Percentiles rank a stretch among this genome's conserved stretches.
Conservation (phyloP, 2,113 vertebrate genomes). For the Dendrocopos noguchii region DNA sequence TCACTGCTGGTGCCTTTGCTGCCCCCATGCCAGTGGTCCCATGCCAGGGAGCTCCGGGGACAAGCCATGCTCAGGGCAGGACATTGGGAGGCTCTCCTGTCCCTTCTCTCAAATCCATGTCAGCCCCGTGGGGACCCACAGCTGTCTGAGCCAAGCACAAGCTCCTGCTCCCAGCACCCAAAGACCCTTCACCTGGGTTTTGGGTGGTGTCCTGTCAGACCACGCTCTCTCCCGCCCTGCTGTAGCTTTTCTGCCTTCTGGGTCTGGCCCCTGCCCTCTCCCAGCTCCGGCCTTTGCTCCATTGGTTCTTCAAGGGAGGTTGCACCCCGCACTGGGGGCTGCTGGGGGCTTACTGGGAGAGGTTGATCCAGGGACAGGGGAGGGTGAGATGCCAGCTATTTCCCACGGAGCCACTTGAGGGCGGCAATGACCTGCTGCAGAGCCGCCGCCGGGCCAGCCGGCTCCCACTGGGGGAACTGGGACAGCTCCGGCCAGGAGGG, state of each 20-base stretch:
- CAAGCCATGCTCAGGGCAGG: background rate
- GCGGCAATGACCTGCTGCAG: background rate
- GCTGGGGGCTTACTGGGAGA: background rate
- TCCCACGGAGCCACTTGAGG: conserved; percentile 7
- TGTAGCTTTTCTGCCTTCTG: background rate
- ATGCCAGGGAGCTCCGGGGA: background rate
- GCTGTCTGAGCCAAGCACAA: background rate
- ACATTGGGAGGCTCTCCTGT: fast-evolving
- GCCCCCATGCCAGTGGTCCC: no score
- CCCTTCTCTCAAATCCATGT: background rate
- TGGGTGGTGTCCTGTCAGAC: background rate
- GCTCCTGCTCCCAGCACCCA: background rate
- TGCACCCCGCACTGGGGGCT: background rate
- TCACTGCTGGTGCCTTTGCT: background rate
- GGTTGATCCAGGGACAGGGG: fast-evolving
- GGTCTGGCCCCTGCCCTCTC: no score
- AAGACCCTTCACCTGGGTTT: background rate
- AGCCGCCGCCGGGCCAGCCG: background rate
- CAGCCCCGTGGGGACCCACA: fast-evolving
- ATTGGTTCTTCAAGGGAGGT: background rate
- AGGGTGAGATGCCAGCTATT: background rate
- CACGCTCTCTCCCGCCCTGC: fast-evolving
- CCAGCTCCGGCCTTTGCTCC: background rate
- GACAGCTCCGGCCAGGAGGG: background rate
- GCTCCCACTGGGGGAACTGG: background rate